Percentiles rank a stretch among this genome's conserved stretches.
Conservation (phyloP, 2,888 invertebrate species). For the Meghimatium bilineatum region DNA sequence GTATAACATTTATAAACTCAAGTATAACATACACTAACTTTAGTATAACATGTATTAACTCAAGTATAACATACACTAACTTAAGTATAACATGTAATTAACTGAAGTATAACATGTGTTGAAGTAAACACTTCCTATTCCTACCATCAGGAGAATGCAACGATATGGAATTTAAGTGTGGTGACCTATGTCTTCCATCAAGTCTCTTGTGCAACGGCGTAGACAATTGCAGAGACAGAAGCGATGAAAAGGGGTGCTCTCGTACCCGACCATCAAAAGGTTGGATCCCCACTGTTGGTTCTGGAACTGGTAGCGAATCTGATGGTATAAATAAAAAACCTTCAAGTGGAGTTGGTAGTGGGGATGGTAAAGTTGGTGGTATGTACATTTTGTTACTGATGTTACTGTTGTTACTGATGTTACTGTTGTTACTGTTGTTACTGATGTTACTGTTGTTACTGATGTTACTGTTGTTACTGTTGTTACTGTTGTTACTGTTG, state of each 20-base stretch:
- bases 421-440: no score
- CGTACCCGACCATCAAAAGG: conserved; percentile 49
- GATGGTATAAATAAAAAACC: background rate
- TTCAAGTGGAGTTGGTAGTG: background rate
- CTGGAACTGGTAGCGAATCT: background rate
- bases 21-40: no score
- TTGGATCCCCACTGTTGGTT: background rate
- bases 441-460: no score
- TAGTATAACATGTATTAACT: no score
- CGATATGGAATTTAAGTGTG: conserved; percentile 59
- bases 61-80: no score
- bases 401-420: no score
- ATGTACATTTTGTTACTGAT: background rate
- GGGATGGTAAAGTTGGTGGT: background rate
- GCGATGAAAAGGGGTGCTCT: conserved; percentile 61
- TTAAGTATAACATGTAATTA: no score
- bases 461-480: no score
- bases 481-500: background rate
- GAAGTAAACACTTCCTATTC: background rate
- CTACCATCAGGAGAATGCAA: conserved; percentile 21
- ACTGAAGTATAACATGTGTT: no score
- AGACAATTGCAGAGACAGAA: conserved; percentile 65
- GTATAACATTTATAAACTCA: no score
- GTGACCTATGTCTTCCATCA: conserved; percentile 60
- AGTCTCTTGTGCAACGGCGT: conserved; percentile 70